phyloP scores from a whole-genome alignment of 2,113 vertebrate genomes.

The Proteles cristata region DNA sequence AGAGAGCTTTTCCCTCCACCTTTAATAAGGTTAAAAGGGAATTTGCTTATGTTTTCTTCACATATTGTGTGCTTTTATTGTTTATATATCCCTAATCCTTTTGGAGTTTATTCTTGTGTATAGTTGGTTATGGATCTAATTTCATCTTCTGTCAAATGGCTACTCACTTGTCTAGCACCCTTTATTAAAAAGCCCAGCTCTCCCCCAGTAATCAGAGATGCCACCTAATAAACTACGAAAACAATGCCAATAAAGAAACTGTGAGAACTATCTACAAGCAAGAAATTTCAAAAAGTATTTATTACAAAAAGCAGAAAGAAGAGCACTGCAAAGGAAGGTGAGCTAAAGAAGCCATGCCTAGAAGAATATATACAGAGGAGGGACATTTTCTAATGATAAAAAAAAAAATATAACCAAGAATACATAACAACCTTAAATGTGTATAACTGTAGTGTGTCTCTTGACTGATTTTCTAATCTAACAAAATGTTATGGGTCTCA shows the following conservation, averaged over 20 bases:
- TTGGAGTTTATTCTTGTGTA: neutral
- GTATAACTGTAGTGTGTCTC: neutral
- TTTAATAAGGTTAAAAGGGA: neutral
- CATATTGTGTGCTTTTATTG: neutral
- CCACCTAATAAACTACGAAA: neutral
- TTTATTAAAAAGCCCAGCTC: slow-evolving; percentile 17
- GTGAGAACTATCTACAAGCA: neutral
- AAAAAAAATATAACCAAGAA: neutral
- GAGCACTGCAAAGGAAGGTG: neutral
- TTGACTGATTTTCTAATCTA: slow-evolving; percentile 30
- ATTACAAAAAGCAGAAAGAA: neutral
- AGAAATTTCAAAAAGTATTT: slow-evolving; percentile 7
- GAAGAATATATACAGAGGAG: neutral
- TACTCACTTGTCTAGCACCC: neutral
- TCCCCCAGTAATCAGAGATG: neutral
- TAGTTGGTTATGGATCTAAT: neutral
- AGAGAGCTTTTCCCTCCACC: neutral
- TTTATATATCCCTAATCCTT: neutral
- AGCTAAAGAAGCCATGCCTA: neutral
- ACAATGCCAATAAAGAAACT: neutral
- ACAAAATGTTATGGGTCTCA: slow-evolving; percentile 7
- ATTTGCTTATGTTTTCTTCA: neutral
- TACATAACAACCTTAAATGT: neutral
- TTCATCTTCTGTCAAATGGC: slow-evolving; percentile 23
- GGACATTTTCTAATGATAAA: neutral